Percentiles rank a stretch among this genome's conserved stretches.
Evolutionary conservation across 2,113 vertebrate genomes (phyloP).

Genomic region (Diadophis punctatus): DNA sequence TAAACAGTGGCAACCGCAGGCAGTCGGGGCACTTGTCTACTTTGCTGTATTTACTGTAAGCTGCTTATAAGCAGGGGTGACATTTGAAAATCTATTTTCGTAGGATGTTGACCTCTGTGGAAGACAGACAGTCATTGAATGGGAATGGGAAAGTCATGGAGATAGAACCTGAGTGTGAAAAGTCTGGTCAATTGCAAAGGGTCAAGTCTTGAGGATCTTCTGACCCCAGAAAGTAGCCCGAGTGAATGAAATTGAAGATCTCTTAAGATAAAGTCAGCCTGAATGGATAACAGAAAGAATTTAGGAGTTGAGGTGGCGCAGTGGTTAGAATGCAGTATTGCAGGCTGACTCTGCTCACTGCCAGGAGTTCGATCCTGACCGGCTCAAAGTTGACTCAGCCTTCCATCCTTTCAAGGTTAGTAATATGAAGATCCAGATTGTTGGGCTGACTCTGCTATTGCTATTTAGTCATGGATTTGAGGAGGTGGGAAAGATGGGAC

Average conservation of each 20-base stretch:
- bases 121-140: neutral
- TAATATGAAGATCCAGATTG: too few species aligned
- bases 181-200: neutral
- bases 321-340: too few species aligned
- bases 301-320: neutral
- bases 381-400: too few species aligned
- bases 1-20: neutral
- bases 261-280: neutral
- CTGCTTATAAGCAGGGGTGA: neutral
- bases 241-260: neutral
- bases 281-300: neutral
- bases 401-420: too few species aligned
- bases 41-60: neutral
- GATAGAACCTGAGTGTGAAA: neutral
- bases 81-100: neutral
- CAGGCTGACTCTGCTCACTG: too few species aligned
- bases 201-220: neutral
- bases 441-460: too few species aligned
- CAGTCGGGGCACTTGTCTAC: neutral
- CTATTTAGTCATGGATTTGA: neutral
- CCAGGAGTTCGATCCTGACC: too few species aligned
- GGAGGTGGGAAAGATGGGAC: neutral
- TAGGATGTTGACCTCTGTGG: neutral
- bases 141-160: neutral
- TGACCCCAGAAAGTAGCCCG: neutral